Conservation (phyloP, 2,797 vertebrate species). For the Sciaenops ocellatus region DNA sequence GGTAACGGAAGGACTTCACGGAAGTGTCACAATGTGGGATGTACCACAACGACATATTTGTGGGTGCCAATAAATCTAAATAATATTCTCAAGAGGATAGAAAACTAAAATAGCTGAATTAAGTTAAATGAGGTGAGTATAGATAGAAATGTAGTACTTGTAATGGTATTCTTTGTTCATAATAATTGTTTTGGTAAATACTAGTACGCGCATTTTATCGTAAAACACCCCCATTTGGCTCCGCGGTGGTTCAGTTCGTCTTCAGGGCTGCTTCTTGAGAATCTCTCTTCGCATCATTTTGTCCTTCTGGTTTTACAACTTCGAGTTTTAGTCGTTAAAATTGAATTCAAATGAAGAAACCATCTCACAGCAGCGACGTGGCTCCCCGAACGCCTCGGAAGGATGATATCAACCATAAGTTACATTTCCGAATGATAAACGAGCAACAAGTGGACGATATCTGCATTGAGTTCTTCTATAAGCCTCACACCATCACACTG, state of each 20-base stretch:
- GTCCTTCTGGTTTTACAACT: neutral
- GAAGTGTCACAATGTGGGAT: constrained; percentile 37
- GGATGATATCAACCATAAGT: constrained; percentile 89
- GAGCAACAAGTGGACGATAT: constrained; percentile 99
- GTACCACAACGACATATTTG: constrained; percentile 36
- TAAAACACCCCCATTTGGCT: constrained; percentile 5
- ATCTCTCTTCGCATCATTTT: accelerated
- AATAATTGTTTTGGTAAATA: accelerated
- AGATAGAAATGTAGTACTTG: accelerated
- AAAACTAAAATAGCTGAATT: accelerated
- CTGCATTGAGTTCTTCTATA: constrained; percentile 95
- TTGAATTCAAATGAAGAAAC: neutral
- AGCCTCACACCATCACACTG: constrained; percentile 94
- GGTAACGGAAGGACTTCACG: constrained; percentile 4
- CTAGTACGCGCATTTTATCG: accelerated
- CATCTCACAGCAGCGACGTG: neutral
- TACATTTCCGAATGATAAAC: constrained; percentile 97
- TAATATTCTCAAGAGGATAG: accelerated
- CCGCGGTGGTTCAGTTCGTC: constrained; percentile 25
- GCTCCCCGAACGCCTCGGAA: constrained; percentile 84
- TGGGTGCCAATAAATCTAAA: accelerated
- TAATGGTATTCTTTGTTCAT: accelerated
- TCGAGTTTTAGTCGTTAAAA: neutral
- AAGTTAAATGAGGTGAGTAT: accelerated
- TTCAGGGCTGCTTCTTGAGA: neutral